phyloP scores from a whole-genome alignment of 2,888 invertebrate species.

The Cryptocephalus primarius region DNA sequence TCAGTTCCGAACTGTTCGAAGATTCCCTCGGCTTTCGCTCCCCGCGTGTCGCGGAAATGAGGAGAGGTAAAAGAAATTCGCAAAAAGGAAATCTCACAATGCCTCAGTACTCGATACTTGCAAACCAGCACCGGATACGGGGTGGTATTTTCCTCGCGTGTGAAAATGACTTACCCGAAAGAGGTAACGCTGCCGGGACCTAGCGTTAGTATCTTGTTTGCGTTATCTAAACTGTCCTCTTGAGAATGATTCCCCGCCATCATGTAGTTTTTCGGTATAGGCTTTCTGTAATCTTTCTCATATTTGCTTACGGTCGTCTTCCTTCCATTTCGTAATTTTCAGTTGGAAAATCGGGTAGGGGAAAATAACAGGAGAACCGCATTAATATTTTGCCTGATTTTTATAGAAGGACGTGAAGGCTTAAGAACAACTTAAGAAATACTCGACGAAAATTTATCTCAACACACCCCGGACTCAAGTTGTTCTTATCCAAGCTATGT shows the following conservation, averaged over 20 bases:
- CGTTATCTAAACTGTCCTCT: constrained; percentile 70
- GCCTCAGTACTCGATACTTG: too few relatives aligned
- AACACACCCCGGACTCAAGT: too few relatives aligned
- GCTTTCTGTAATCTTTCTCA: constrained; percentile 82
- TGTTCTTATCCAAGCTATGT: too few relatives aligned
- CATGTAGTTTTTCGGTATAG: constrained; percentile 62
- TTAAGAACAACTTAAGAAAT: too few relatives aligned
- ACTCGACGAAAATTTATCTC: too few relatives aligned
- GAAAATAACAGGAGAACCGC: constrained; percentile 9
- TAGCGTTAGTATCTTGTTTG: constrained; percentile 60
- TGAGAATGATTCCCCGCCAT: constrained; percentile 64
- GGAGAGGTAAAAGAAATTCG: too few relatives aligned
- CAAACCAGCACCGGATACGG: too few relatives aligned
- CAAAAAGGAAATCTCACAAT: too few relatives aligned
- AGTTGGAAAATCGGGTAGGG: constrained; percentile 11
- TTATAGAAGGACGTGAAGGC: constrained; percentile 2
- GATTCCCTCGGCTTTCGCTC: too few relatives aligned
- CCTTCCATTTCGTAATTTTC: constrained; percentile 49
- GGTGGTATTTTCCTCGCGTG: background rate
- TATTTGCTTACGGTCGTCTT: constrained; percentile 83
- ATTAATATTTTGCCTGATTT: constrained; percentile 5
- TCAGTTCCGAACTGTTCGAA: too few relatives aligned
- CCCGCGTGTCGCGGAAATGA: too few relatives aligned
- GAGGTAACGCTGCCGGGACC: constrained; percentile 60
- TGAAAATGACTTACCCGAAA: constrained; percentile 52